A percentile compares a stretch with the other conserved stretches of the same genome.
phyloP scores from a whole-genome alignment of 2,797 vertebrate genomes.

The Phalanger gymnotis region DNA sequence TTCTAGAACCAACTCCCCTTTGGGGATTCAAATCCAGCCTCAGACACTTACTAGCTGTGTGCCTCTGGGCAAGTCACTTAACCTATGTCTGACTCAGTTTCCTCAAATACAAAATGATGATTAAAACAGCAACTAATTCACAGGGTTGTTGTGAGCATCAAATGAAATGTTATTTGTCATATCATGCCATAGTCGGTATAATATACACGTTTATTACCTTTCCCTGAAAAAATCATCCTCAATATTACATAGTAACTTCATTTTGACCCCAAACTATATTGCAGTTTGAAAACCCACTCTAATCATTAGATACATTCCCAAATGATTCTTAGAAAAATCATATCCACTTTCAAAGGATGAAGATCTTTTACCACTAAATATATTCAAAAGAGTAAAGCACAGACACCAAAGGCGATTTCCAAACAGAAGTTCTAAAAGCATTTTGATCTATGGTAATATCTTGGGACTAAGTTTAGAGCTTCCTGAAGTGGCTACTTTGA shows the following conservation, averaged over 20 bases:
- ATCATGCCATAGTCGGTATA: neutral
- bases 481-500: neutral
- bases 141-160: neutral
- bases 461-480: neutral
- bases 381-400: neutral
- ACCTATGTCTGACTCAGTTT: neutral
- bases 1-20: neutral
- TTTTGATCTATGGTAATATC: neutral
- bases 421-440: neutral
- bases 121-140: neutral
- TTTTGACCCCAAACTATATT: neutral
- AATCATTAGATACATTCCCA: neutral
- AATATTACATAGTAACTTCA: neutral
- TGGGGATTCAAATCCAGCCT: neutral
- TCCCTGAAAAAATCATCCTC: neutral
- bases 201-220: neutral
- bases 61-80: neutral
- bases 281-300: neutral
- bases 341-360: neutral
- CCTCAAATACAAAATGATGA: neutral
- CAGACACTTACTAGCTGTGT: neutral
- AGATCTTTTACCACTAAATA: neutral
- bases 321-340: neutral
- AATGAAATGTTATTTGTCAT: neutral
- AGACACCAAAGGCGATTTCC: conserved; percentile 1